These are phyloP conservation scores for Barnardius zonarius DNA, from an alignment of 2,113 vertebrate species.

Conservation along the genomic window DNA sequence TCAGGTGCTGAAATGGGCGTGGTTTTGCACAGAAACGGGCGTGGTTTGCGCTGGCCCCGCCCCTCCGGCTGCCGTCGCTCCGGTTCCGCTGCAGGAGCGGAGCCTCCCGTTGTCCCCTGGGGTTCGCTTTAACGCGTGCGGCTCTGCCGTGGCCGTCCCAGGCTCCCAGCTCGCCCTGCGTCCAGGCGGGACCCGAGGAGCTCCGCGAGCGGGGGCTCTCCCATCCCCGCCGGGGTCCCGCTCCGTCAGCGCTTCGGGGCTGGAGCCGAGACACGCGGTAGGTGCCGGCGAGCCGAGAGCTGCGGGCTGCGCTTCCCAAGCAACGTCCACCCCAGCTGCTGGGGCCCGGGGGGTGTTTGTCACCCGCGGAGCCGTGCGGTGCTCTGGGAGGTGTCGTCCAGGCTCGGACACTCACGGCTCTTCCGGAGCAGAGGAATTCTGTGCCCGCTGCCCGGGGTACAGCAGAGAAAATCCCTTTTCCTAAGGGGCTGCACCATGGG, in stretches of 20 bases:
- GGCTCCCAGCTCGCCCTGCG: no score
- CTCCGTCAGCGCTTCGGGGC: neutral
- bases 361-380: neutral
- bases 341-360: fast-evolving
- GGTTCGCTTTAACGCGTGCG: neutral
- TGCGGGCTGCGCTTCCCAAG: fast-evolving
- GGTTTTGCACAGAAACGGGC: neutral
- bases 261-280: neutral
- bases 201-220: neutral
- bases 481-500: neutral
- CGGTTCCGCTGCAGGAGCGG: neutral
- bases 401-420: neutral
- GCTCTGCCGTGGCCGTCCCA: no score
- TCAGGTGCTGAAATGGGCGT: fast-evolving
- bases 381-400: neutral
- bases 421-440: neutral
- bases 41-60: neutral
- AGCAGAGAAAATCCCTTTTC: neutral
- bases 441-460: fast-evolving
- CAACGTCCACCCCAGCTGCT: fast-evolving
- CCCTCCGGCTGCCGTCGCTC: neutral
- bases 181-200: neutral
- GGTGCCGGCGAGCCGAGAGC: neutral
- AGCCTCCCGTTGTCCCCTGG: neutral
- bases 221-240: neutral